Evolutionary conservation across 2,797 vertebrate genomes (phyloP).

Genomic region (Taeniopygia guttata): DNA sequence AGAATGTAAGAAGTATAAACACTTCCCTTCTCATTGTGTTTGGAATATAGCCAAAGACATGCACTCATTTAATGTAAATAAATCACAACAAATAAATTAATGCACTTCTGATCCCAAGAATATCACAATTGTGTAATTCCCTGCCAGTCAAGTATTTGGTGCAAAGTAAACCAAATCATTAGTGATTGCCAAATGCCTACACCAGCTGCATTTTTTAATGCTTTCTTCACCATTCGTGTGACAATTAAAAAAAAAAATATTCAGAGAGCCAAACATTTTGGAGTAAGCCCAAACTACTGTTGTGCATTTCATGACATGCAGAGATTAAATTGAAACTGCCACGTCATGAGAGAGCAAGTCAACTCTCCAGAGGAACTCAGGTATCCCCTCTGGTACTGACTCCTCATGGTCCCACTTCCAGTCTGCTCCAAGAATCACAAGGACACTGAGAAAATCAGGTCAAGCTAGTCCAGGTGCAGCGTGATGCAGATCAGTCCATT

Average conservation of each 20-base stretch:
- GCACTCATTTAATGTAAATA: not conserved
- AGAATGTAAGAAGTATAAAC: not conserved
- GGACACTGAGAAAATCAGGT: not conserved
- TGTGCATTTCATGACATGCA: not conserved
- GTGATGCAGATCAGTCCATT: not conserved
- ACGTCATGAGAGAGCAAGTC: not conserved
- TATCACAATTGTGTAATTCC: not conserved
- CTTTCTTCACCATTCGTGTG: not conserved
- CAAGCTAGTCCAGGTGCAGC: not conserved
- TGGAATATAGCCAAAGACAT: not conserved
- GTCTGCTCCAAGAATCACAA: not conserved
- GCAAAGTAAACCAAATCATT: not conserved
- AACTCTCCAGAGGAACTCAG: not conserved
- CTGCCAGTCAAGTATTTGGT: not conserved
- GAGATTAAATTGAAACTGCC: not conserved
- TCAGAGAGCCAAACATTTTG: not conserved
- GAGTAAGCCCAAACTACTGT: not conserved
- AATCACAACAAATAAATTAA: not conserved
- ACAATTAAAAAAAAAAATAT: not conserved
- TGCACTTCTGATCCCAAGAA: not conserved
- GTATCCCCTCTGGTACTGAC: not conserved
- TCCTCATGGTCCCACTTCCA: not conserved
- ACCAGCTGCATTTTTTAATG: not conserved
- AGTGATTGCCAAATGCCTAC: not conserved
- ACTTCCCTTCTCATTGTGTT: not conserved